A percentile compares a stretch with the other conserved stretches of the same genome.
These are phyloP conservation scores for Adrianichthys oophorus DNA, from an alignment of 2,797 vertebrate genomes.

Conservation along the genomic window DNA sequence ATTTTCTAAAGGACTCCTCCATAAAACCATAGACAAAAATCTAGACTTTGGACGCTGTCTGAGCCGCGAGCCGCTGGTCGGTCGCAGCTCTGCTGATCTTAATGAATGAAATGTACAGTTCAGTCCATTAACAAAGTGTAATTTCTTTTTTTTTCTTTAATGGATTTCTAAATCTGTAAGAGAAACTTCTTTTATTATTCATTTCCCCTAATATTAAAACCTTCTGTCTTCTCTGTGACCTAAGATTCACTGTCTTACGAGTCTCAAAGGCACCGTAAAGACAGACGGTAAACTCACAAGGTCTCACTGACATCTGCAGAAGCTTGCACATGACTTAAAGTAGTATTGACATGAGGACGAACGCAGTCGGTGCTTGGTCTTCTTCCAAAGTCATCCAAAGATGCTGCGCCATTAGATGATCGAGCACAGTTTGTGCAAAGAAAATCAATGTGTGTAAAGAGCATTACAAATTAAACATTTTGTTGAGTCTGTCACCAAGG, in stretches of 20 bases:
- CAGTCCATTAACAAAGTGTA: constrained; percentile 46
- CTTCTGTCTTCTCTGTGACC: constrained; percentile 30
- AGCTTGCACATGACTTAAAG: constrained; percentile 47
- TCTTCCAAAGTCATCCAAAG: constrained; percentile 56
- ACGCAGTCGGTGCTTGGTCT: constrained; percentile 30
- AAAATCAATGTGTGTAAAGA: constrained; percentile 43
- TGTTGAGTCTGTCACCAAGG: constrained; percentile 26
- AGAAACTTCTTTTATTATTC: constrained; percentile 30
- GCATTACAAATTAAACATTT: constrained; percentile 28
- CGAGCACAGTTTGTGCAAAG: constrained; percentile 16
- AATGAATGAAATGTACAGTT: constrained; percentile 50
- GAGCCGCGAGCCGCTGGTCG: constrained; percentile 16
- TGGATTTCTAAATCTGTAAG: constrained; percentile 30
- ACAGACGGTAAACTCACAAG: constrained; percentile 33
- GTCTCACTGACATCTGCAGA: constrained; percentile 43
- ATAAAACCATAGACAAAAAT: constrained; percentile 34
- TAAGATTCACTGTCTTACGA: constrained; percentile 38
- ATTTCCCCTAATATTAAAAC: constrained; percentile 20
- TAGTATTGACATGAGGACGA: constrained; percentile 25
- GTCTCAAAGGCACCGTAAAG: constrained; percentile 45
- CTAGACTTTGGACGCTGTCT: constrained; percentile 19
- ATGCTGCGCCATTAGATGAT: constrained; percentile 32
- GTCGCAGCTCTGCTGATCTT: constrained; percentile 23
- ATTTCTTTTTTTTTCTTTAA: constrained; percentile 37
- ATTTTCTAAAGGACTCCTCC: constrained; percentile 4